Evolutionary conservation across 2,113 vertebrate species (phyloP).

Genomic region (Dasypus novemcinctus): DNA sequence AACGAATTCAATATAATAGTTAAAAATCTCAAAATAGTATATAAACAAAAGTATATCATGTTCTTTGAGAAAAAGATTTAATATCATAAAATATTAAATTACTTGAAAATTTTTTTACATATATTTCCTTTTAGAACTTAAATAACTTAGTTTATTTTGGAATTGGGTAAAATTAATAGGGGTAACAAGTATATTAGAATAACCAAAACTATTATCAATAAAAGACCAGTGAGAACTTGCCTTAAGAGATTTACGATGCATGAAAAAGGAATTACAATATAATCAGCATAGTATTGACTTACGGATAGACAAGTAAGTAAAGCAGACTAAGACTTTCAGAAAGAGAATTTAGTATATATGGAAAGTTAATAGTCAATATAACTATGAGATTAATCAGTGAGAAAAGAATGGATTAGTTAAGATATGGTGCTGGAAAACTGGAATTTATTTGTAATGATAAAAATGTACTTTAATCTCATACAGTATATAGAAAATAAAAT

Average conservation of each 20-base stretch:
- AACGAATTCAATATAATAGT: not conserved
- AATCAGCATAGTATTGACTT: not conserved
- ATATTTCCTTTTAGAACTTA: not conserved
- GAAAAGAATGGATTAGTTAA: not conserved
- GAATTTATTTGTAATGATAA: not conserved
- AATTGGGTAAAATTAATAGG: not conserved
- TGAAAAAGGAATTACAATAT: not conserved
- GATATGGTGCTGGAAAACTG: not conserved
- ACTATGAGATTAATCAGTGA: not conserved
- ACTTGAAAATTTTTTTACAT: not conserved
- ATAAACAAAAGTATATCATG: not conserved
- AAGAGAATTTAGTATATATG: not conserved
- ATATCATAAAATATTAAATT: not conserved
- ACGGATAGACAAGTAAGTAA: not conserved
- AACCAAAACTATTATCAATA: not conserved
- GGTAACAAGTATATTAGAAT: not conserved
- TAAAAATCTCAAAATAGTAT: not conserved
- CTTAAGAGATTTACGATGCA: not conserved
- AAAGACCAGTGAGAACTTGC: not conserved
- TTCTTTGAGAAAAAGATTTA: not conserved
- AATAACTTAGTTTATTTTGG: not conserved
- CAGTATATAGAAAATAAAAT: not conserved
- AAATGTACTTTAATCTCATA: not conserved
- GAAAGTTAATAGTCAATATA: not conserved
- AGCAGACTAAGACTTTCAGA: not conserved